A percentile compares a stretch with the other conserved stretches of the same genome.
Evolutionary conservation across 1,140 invertebrate genomes (phyloP).

Genomic region (Drosophila persimilis): DNA sequence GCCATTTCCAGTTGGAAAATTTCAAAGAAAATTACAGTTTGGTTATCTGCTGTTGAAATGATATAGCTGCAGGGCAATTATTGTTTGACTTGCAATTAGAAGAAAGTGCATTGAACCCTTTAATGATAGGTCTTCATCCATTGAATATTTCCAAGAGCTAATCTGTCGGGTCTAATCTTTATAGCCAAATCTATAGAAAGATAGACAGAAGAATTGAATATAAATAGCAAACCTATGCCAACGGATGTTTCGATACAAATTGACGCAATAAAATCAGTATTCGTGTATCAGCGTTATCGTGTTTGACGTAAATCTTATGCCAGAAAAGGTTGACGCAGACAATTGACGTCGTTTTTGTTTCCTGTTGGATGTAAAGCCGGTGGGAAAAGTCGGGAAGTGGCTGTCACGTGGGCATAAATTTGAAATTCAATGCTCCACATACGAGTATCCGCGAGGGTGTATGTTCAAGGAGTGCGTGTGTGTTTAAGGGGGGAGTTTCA

Average conservation of each 20-base stretch:
- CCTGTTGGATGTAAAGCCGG: slow-evolving; percentile 25
- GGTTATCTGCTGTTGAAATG: not conserved
- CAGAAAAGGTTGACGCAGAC: slow-evolving; percentile 22
- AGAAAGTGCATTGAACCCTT: not conserved
- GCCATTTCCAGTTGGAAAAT: no score
- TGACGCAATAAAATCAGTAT: no score
- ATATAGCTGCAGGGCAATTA: not conserved
- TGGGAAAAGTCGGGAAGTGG: not conserved
- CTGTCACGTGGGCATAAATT: slow-evolving; percentile 36
- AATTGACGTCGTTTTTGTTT: slow-evolving; percentile 46
- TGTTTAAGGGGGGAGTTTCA: slow-evolving; percentile 5
- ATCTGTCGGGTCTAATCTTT: no score
- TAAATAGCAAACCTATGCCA: no score
- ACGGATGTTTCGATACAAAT: no score
- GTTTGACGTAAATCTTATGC: no score
- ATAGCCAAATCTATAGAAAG: no score
- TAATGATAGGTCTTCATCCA: no score
- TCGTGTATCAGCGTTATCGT: no score
- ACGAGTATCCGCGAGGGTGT: no score
- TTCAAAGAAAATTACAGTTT: not conserved
- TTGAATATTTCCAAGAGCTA: no score
- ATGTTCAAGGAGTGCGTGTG: not conserved
- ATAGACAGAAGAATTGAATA: no score
- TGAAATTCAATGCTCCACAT: slow-evolving; percentile 8
- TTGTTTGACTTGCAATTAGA: slow-evolving; percentile 13